phyloP scores from a whole-genome alignment of 2,888 invertebrate species.

The Deilephila porcellus region DNA sequence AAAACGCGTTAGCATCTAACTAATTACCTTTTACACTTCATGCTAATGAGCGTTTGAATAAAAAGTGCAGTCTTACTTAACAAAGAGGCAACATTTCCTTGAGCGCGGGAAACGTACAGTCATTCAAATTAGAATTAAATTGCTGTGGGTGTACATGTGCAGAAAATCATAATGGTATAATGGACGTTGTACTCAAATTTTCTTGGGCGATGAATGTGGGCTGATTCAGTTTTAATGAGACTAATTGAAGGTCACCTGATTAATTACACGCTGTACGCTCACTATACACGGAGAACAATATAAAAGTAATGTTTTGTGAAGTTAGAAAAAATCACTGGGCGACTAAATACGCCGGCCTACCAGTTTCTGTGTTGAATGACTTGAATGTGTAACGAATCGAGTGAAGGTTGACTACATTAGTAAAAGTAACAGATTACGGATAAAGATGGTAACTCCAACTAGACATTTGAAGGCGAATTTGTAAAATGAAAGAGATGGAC shows the following conservation, averaged over 20 bases:
- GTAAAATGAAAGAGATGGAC: conserved; percentile 22
- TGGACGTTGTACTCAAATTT: conserved; percentile 58
- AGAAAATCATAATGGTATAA: conserved; percentile 53
- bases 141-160: conserved; percentile 38
- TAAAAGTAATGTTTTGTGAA: conserved; percentile 39
- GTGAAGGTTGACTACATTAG: conserved; percentile 42
- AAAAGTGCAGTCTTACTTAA: conserved; percentile 52
- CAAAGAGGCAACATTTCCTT: conserved; percentile 68
- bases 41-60: conserved; percentile 56
- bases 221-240: conserved; percentile 56
- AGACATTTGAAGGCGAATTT: conserved; percentile 30
- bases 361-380: conserved; percentile 38
- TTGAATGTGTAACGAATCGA: conserved; percentile 44
- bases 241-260: conserved; percentile 61
- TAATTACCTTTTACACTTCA: conserved; percentile 58
- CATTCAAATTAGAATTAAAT: conserved; percentile 50
- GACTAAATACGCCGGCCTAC: conserved; percentile 31
- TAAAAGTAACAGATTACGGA: conserved; percentile 44
- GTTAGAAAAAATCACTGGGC: not conserved
- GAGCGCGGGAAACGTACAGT: conserved; percentile 66
- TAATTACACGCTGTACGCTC: conserved; percentile 45
- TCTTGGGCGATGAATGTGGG: conserved; percentile 60
- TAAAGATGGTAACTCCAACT: conserved; percentile 29
- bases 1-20: conserved; percentile 51
- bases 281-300: conserved; percentile 45